Evolutionary conservation across 2,797 vertebrate species (phyloP), one percentile per base, ranked within the genome.

Genomic region (Bradypus variegatus): DNA sequence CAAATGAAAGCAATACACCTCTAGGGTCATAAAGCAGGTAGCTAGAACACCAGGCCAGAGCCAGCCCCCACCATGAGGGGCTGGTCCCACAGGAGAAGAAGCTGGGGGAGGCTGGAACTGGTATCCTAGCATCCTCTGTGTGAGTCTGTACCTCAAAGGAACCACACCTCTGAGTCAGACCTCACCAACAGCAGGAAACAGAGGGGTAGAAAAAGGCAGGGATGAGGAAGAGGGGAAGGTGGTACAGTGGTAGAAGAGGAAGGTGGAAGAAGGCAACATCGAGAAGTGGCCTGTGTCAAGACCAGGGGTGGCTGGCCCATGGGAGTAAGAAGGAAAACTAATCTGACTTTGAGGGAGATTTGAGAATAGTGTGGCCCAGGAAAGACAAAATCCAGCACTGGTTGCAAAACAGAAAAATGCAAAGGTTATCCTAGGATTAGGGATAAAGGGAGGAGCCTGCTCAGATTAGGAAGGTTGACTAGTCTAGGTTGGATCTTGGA

Each of bases 141-240:
- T 81, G 79, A 94, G 36, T 94, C 77, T 94, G 65, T 86, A 92
- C 92, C 91, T 96, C 92, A 92, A 90, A 94, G 85, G 89, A 94
- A 65, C 88, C 91, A 94, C 92, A 95, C 90, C 89, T 95, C 93
- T 95, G 95, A 95, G 91, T 95, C 96, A 95, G 95, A 95, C 79
- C 93, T 94, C 94, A 81, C 93, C 89, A 95, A 93, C 79, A 91
- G 94, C 94, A 96, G 92, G 91, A 94, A 91, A 93, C 48, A 94
- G 75, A 94, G 90, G 90, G 92, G 81, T 73, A 94, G 87, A 76
- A 79, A 89, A 92, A 93, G 85, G 67, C 90, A 96, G 64, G 33
- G 90, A 94, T 89, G 81, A 91, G 65, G 72, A 77, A 53, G 77
- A 86, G 69, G 53, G 69, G 82, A 94, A 93, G 81, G 82, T n/a